These are phyloP conservation scores for Nyctalus aviator DNA, from an alignment of 2,797 vertebrate genomes.

Conservation along the genomic window DNA sequence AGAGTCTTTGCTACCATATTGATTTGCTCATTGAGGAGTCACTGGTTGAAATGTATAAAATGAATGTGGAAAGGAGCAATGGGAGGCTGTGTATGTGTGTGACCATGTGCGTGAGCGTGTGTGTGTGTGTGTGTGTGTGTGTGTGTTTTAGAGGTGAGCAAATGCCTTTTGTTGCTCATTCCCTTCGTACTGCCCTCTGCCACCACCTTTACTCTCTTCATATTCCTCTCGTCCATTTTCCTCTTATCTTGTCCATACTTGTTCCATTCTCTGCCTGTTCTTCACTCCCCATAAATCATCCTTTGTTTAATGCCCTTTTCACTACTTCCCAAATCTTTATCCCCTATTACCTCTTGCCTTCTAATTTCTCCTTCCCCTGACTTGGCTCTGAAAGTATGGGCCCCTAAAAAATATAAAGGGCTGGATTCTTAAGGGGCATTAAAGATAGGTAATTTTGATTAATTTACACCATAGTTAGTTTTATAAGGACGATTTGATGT, in stretches of 20 bases:
- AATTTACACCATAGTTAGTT: slow-evolving; percentile 65
- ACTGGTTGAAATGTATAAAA: not conserved
- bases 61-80: not conserved
- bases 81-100: not conserved
- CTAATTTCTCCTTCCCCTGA: slow-evolving; percentile 11
- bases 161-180: not conserved
- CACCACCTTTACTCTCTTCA: too few species aligned
- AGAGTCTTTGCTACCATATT: not conserved
- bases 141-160: not conserved
- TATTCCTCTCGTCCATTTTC: not conserved
- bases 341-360: not conserved
- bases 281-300: not conserved
- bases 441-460: slow-evolving; percentile 77
- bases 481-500: slow-evolving; percentile 72
- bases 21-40: not conserved
- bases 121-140: not conserved
- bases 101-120: not conserved
- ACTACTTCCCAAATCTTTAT: not conserved
- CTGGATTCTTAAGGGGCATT: slow-evolving; percentile 70
- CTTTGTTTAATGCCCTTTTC: not conserved
- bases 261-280: not conserved
- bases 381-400: not conserved
- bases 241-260: not conserved
- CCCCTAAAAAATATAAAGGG: slow-evolving; percentile 36
- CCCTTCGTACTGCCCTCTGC: not conserved